Evolutionary conservation across 2,888 invertebrate genomes (phyloP), one percentile per base, ranked within the genome.

Genomic region (Chloromyia formosa): DNA sequence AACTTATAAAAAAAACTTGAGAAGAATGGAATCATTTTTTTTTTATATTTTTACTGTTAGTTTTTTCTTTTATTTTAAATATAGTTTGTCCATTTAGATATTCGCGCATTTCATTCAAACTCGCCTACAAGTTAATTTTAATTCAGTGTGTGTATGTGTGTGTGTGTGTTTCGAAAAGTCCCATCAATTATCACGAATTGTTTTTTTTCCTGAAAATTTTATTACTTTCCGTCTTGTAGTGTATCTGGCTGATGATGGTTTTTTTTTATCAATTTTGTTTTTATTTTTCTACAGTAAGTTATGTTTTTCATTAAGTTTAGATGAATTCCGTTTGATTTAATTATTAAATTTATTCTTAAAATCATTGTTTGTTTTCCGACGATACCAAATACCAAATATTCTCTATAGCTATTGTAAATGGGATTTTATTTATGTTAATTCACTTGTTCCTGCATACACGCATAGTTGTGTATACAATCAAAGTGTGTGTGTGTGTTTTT

Each of bases 281-380:
- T 61, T 14, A 49, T 69, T 22, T 40, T 62, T n/a, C 62, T 62
- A 16, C 27, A 35, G 14, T 62, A 62, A 62, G 35, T n/a, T 53
- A 12, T 69, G 35, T 69, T 69, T 53, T 69, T 53, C 54, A 69
- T 42, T 69, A 54, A 54, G 3, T 69, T 69, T 49, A 66, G 27
- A 16, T 54, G 68, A 12, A 27, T 53, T 69, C 27, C n/a, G n/a
- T 35, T 22, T 49, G 3, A n/a, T 49, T 12, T 49, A 49, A n/a
- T n/a, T 49, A 42, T 42, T 49, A 7, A 49, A 49, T 49, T 12
- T 49, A 49, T 49, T 49, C 16, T 12, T 49, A 49, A 49, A 3
- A n/a, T 42, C 16, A 2, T 49, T 49, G 2, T n/a, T 49, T 49
- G 49, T 49, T 49, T 49, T 49, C 3, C 16, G 27, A 35, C 27